These are phyloP conservation scores for Meloidogyne floridensis DNA, from an alignment of 1,140 invertebrate genomes.

Conservation along the genomic window DNA sequence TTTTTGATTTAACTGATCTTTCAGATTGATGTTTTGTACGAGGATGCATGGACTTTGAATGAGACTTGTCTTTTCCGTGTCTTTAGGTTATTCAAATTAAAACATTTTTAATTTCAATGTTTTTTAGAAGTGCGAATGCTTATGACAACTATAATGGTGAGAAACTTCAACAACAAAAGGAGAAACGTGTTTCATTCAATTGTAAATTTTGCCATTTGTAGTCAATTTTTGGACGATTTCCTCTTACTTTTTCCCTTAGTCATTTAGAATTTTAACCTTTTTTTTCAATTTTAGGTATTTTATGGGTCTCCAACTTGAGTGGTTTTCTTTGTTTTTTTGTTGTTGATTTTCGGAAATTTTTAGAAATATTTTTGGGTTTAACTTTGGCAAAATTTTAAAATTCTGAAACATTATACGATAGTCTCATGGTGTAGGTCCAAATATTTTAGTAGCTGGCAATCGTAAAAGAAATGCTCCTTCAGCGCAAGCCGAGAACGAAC, in stretches of 20 bases:
- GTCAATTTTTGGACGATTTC: not conserved
- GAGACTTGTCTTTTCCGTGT: constrained; percentile 71
- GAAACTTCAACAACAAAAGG: constrained; percentile 33
- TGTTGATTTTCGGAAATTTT: not conserved
- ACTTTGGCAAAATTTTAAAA: constrained; percentile 24
- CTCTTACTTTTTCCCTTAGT: not conserved
- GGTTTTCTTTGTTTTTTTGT: not conserved
- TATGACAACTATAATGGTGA: constrained; percentile 27
- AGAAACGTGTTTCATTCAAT: constrained; percentile 45
- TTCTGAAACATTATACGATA: constrained; percentile 20
- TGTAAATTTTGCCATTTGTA: constrained; percentile 45
- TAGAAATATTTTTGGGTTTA: constrained; percentile 3
- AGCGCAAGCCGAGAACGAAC: constrained; percentile 37
- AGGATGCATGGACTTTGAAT: constrained; percentile 93
- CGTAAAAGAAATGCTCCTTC: constrained; percentile 65
- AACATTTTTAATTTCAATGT: constrained; percentile 5
- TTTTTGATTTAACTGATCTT: constrained; percentile 65
- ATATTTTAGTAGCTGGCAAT: constrained; percentile 52
- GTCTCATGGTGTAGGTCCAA: constrained; percentile 22
- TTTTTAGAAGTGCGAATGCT: constrained; percentile 16
- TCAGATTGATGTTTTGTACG: constrained; percentile 94
- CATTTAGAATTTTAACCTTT: not conserved
- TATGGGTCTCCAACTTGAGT: too few species aligned
- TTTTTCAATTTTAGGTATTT: constrained; percentile 15
- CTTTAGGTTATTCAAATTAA: not conserved